Evolutionary conservation across 2,113 vertebrate genomes (phyloP), one percentile per base, ranked within the genome.

Genomic region (Cariama cristata): DNA sequence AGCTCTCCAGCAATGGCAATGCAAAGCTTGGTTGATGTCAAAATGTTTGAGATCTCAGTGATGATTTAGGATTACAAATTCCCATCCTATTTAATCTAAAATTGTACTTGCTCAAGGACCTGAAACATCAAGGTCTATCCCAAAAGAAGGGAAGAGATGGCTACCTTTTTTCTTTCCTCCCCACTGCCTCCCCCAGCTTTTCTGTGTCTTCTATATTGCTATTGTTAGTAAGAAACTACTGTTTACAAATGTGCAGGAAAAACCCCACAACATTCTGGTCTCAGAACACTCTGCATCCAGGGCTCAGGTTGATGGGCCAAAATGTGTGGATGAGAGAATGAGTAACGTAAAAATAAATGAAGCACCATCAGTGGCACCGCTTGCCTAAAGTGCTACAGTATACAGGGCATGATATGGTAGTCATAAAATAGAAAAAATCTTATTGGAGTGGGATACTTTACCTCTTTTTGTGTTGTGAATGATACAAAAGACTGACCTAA

Each of bases 321-420:
- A 50, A 40, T 6, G 1, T 14, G 18, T 73, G 12, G 18, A 12
- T 66, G 21, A 84, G 8, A 50, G 53, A 60, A 77, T 8, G 19
- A 72, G 19, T 15, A 47, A 40, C 12, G 52, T 19, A 64, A 60
- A 79, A 93, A n/a, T 47, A 55, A 62, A 53, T 23, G 7, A 59
- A 73, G 19, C 5, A 18, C 26, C 2, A 0, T 71, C 26, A 64
- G 69, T 44, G 18, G 8, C 21, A 79, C 16, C 2, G 0, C 4
- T 52, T 74, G 15, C 42, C 9, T 88, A 0, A 0, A 67, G 15
- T 88, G 44, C 38, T 94, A 4, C 17, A 16, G 20, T 21, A 40
- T 2, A 7, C 33, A 47, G 33, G 23, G 17, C 6, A 68, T 68
- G 53, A 47, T 35, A 16, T 3, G 6, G 9, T 35, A 72, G 35